Percentiles rank a stretch among this genome's conserved stretches.
phyloP scores from a whole-genome alignment of 2,888 invertebrate genomes.

The Epinotia ramella region DNA sequence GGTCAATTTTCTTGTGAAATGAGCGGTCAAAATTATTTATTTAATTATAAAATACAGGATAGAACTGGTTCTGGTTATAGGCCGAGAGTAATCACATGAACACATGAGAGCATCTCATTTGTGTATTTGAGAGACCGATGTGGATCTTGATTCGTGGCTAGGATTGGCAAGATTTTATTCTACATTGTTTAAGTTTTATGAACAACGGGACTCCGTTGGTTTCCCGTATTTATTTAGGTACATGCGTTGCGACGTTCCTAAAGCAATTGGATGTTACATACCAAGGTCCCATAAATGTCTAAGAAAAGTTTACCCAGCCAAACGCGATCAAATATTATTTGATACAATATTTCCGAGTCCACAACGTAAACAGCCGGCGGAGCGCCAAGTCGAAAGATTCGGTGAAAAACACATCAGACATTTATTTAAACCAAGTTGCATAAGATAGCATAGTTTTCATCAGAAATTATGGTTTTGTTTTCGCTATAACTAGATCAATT shows the following conservation, averaged over 20 bases:
- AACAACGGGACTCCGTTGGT: too few relatives aligned
- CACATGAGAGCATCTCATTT: neutral
- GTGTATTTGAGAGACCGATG: too few relatives aligned
- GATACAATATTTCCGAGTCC: slow-evolving; percentile 21
- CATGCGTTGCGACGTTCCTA: neutral
- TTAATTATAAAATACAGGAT: neutral
- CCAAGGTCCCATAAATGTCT: neutral
- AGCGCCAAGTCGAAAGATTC: slow-evolving; percentile 28
- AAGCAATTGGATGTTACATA: neutral
- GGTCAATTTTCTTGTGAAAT: neutral
- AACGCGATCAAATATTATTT: slow-evolving; percentile 29
- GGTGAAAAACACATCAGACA: slow-evolving; percentile 31
- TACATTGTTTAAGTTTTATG: too few relatives aligned
- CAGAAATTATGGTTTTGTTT: slow-evolving; percentile 31
- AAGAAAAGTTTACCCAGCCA: neutral
- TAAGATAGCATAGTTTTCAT: slow-evolving; percentile 26
- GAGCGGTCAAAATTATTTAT: neutral
- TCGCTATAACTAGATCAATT: slow-evolving; percentile 19
- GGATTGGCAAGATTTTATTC: too few relatives aligned
- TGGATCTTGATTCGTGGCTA: too few relatives aligned
- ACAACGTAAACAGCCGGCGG: slow-evolving; percentile 21
- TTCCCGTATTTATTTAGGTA: too few relatives aligned
- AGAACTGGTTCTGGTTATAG: neutral
- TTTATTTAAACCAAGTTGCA: slow-evolving; percentile 32
- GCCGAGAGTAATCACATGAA: neutral